Evolutionary conservation across 2,113 vertebrate genomes (phyloP), one percentile per base, ranked within the genome.

Genomic region (Bambusicola thoracicus): DNA sequence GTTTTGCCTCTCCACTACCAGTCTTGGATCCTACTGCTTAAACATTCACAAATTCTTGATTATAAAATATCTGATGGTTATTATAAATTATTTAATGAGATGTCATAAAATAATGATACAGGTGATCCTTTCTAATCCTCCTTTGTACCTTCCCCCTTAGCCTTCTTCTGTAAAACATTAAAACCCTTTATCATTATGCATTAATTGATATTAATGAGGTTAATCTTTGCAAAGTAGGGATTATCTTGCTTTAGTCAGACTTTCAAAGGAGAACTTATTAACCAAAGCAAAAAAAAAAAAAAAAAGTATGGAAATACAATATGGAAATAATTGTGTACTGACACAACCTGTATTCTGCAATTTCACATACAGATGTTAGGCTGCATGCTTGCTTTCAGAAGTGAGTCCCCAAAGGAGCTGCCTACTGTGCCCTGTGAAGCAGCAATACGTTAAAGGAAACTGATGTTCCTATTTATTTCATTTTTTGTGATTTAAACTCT

Each of bases 131-230:
- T 82, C 58, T 95, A 93, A 96, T 92, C 85, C n/a, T 85, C 22
- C 51, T 90, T 34, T 56, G 13, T 69, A 77, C 24, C 10, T 49
- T 87, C 62, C 69, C 95, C 84, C 81, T 85, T 87, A 68, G 62
- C 49, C 48, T 8, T 13, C 34, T 48, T 19, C 62, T 87, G 49
- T 94, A 94, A 94, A 95, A 68, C 65, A 86, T 85, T 86, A 87
- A 94, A 94, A 96, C 44, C 29, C 46, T 75, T 59, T 77, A 92
- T 96, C 95, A 43, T 83, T 82, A 87, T 56, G 8, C 76, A 53
- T 89, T 97, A 96, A 97, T 96, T 96, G 62, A 49, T 94, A 95
- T 94, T 94, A 96, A 94, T 94, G 92, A 88, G 77, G 85, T 94
- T 97, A 92, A 90, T 96, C 68, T 87, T 94, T 92, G 72, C 56